Base-by-base conservation (phyloP, 2,113 vertebrate genomes). In the Paedocypris sp. region DNA sequence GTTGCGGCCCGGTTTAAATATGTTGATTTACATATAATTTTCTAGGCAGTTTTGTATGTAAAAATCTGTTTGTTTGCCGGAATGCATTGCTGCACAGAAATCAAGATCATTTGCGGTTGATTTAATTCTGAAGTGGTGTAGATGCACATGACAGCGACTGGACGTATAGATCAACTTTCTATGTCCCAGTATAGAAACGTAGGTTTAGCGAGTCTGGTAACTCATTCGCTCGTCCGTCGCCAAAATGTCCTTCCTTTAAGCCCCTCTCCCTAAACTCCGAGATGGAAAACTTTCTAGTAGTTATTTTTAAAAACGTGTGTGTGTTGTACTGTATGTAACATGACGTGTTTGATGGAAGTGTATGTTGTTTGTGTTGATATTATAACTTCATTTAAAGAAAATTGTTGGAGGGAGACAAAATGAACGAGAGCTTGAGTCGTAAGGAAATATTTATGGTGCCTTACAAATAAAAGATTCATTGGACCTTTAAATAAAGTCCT, bases 401-500 rank as follows among this genome's bases (percentile, higher is more conserved):
- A 76, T 68, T 69, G 32, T 46, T 64, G 57, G 39, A 64, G 48
- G 56, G 71, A 69, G 52, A 75, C 68, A 46, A 62, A 73, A 73
- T 78, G 75, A 80, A 84, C 73, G 77, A 83, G 79, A 74, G 73
- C 79, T 84, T 84, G 80, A 82, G 82, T 82, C 80, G 85, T 85
- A 87, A 87, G 84, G 84, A 83, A 86, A 81, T 79, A 79, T 83
- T 82, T 86, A 82, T 82, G 82, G 84, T 87, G 85, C 85, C 85
- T 87, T 87, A 85, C 85, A 82, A 86, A 87, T 86, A 85, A 86
- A 86, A 78, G 81, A 82, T 36, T 77, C 82, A 79, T 80, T 83
- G 77, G 80, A 83, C 71, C 75, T 70, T 45, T 52, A 22, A n/a
- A n/a, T n/a, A n/a, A 4, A 29, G 43, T 29, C 60, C 13, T 7